Base-by-base conservation (phyloP, 1,140 invertebrate species). In the Elysia chlorotica region DNA sequence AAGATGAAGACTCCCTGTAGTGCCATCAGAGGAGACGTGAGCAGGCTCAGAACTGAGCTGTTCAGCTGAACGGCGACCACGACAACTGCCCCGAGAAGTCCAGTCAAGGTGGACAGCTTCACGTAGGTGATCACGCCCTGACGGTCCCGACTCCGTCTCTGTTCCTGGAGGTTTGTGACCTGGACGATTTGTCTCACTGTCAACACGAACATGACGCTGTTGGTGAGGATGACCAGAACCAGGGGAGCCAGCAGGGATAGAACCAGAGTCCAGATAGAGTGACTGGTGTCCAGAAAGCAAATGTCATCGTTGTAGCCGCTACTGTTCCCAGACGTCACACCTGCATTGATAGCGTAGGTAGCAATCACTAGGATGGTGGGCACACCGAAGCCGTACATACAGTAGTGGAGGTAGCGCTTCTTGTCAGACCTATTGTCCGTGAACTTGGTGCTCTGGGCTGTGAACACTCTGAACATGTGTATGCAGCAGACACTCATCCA, bases 1-100 rank as follows among this genome's bases (percentile, higher is more conserved):
- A 63, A 63, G 31, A 63, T 63, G n/a, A 63, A 63, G n/a, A 63
- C 61, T 10, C 61, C 61, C 35, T 63, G 61, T 2, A 63, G 61
- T 23, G 25, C 23, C 61, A 63, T 35, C 10, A 63, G 4, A 10
- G 61, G 61, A 35, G 30, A 63, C 10, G 61, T 37, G 1, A 63
- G n/a, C 1, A 35, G 4, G 23, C n/a, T 14, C 5, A 63, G 21
- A 63, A 63, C 5, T 1, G 35, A n/a, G 33, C n/a, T 63, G n/a
- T 63, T n/a, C 5, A 63, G 14, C 31, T 37, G 35, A n/a, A 63
- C 2, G 4, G 61, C 61, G 4, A 63, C 31, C 23, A 4, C 61
- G 14, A n/a, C 31, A 6, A 63, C n/a, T 14, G 38, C 23, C 17
- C 21, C 35, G 33, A n/a, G 38, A 3, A 63, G 2, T 63, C 61